phyloP scores from a whole-genome alignment of 1,140 invertebrate species.

The Asbolus verrucosus region DNA sequence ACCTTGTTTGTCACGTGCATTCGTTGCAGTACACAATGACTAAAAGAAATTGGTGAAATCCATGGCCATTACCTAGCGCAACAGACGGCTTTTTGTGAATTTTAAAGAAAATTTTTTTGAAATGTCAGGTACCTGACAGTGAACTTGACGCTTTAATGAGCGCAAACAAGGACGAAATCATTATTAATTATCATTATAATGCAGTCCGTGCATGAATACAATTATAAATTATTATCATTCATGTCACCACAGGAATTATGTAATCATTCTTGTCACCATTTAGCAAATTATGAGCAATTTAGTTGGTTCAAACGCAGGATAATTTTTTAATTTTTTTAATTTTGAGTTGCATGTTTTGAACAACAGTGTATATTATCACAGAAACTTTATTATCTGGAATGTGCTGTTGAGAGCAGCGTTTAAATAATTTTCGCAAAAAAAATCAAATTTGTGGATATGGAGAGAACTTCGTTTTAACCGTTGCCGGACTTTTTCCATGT shows the following conservation, averaged over 20 bases:
- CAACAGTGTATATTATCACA: too few species aligned
- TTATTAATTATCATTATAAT: slow-evolving; percentile 26
- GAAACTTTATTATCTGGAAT: too few species aligned
- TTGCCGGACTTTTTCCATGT: not conserved
- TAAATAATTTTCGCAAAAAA: too few species aligned
- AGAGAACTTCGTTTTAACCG: too few species aligned
- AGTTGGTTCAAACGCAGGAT: slow-evolving; percentile 3
- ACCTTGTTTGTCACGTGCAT: too few species aligned
- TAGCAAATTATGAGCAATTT: slow-evolving; percentile 8
- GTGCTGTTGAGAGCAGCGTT: too few species aligned
- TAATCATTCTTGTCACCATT: slow-evolving; percentile 1
- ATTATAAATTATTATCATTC: slow-evolving; percentile 7
- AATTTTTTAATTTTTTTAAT: not conserved
- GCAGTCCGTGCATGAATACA: too few species aligned
- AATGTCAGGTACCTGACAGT: slow-evolving; percentile 26
- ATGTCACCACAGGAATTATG: not conserved
- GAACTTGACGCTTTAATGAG: slow-evolving; percentile 28
- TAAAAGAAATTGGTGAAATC: slow-evolving; percentile 1
- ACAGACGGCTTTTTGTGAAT: slow-evolving; percentile 3
- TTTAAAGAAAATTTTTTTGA: slow-evolving; percentile 8
- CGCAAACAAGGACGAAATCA: slow-evolving; percentile 11
- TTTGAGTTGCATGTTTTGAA: too few species aligned
- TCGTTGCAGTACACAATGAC: not conserved
- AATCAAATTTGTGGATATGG: not conserved
- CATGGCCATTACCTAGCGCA: slow-evolving; percentile 26